Conservation (phyloP, 1,140 invertebrate genomes). For the Kradibia gibbosae region DNA sequence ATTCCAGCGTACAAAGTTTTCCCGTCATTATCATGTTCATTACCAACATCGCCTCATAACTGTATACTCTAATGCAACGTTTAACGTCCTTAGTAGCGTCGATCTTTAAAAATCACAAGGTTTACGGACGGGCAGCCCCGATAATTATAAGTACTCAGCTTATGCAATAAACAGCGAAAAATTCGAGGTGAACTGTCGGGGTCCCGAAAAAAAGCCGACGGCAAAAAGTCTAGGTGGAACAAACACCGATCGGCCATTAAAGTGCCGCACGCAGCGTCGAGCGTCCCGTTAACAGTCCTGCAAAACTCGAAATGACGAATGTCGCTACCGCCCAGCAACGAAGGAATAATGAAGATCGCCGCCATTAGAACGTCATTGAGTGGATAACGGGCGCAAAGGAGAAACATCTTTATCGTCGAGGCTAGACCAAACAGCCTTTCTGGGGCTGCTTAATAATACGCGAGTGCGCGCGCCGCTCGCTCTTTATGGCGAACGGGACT, state of each 20-base stretch:
- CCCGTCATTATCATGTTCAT: neutral
- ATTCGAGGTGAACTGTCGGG: no score
- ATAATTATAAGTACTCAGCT: neutral
- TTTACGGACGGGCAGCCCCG: neutral
- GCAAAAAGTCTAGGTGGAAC: neutral
- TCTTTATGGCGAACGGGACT: constrained; percentile 46
- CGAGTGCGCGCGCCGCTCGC: neutral
- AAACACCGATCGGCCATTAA: neutral
- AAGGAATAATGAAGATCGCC: constrained; percentile 31
- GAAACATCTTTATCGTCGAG: constrained; percentile 56
- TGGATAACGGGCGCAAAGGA: constrained; percentile 40
- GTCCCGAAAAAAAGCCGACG: neutral
- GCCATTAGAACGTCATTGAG: neutral
- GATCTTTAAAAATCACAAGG: neutral
- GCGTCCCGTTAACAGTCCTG: constrained; percentile 44
- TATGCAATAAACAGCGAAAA: constrained; percentile 2
- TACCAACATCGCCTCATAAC: constrained; percentile 2
- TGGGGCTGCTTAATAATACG: constrained; percentile 34
- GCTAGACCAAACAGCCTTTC: neutral
- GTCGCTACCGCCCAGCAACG: constrained; percentile 7
- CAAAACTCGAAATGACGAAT: constrained; percentile 33
- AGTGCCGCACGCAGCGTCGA: neutral
- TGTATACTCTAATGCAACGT: constrained; percentile 10
- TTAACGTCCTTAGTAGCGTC: neutral
- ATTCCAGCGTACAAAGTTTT: neutral